Conservation (phyloP, 2,113 vertebrate genomes). For the Pogona vitticeps region DNA sequence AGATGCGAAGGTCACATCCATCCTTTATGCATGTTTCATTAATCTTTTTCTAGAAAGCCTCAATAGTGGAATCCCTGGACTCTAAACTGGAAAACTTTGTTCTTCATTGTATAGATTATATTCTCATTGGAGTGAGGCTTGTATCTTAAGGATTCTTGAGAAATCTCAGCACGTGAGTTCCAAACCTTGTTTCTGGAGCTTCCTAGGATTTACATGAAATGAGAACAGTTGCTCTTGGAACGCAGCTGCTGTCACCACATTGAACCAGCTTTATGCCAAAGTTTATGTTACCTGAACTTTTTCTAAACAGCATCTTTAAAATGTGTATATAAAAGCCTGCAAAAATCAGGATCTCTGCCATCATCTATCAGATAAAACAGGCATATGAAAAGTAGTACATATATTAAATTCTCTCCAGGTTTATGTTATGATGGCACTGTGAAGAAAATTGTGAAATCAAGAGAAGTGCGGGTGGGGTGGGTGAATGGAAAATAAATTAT, state of each 20-base stretch:
- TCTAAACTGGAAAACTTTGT: background rate
- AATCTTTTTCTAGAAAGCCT: background rate
- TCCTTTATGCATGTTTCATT: too few relatives aligned
- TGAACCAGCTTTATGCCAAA: background rate
- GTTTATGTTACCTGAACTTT: background rate
- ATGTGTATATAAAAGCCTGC: background rate
- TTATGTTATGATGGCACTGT: background rate
- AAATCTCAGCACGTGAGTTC: background rate
- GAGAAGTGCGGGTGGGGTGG: background rate
- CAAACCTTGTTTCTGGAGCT: background rate
- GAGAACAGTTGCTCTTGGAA: background rate
- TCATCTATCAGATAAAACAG: background rate
- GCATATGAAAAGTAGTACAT: background rate
- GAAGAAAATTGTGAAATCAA: background rate
- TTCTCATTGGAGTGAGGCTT: background rate
- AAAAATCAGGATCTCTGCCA: background rate
- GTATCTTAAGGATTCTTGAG: background rate
- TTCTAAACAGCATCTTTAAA: background rate
- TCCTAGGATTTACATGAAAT: background rate
- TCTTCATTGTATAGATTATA: slow-evolving; percentile 4
- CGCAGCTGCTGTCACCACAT: background rate
- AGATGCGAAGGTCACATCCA: too few relatives aligned
- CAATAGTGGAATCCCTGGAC: background rate
- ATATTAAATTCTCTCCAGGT: background rate
- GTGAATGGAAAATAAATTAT: background rate